Conservation (phyloP, 37 sponge, comb jelly and placozoan genomes). For the Tethya wilhelma region DNA sequence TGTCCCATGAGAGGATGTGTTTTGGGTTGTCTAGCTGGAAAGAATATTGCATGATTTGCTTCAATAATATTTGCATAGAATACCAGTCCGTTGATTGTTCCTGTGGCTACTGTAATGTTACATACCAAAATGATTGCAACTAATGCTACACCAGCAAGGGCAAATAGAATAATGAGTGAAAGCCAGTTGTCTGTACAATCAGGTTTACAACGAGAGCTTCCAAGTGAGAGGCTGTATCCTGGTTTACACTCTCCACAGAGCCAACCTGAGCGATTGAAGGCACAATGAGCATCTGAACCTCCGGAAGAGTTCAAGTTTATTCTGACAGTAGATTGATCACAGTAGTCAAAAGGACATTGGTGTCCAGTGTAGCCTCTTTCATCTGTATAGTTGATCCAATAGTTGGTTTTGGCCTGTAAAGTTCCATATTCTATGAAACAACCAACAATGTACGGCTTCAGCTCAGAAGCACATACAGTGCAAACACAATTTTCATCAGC, state of each 20-base stretch:
- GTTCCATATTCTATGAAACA: too few relatives aligned
- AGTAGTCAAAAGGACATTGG: too few relatives aligned
- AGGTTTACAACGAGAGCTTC: conserved; percentile 8
- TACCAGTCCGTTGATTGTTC: conserved; percentile 42
- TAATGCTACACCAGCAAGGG: conserved; percentile 27
- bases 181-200: conserved; percentile 28
- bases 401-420: too few relatives aligned
- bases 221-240: conserved; percentile 33
- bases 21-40: background rate
- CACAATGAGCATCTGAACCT: conserved; percentile 11
- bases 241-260: conserved; percentile 48
- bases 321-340: too few relatives aligned
- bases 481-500: too few relatives aligned
- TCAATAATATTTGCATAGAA: conserved; percentile 53
- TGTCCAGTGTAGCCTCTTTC: too few relatives aligned
- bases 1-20: too few relatives aligned
- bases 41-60: background rate
- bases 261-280: conserved; percentile 18
- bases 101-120: conserved; percentile 36
- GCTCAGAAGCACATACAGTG: too few relatives aligned
- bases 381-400: too few relatives aligned
- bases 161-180: conserved; percentile 4
- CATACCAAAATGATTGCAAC: conserved; percentile 34
- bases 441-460: too few relatives aligned
- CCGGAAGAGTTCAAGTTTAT: background rate